Conservation (phyloP, 2,113 vertebrate genomes). For the Coregonus clupeaformis region DNA sequence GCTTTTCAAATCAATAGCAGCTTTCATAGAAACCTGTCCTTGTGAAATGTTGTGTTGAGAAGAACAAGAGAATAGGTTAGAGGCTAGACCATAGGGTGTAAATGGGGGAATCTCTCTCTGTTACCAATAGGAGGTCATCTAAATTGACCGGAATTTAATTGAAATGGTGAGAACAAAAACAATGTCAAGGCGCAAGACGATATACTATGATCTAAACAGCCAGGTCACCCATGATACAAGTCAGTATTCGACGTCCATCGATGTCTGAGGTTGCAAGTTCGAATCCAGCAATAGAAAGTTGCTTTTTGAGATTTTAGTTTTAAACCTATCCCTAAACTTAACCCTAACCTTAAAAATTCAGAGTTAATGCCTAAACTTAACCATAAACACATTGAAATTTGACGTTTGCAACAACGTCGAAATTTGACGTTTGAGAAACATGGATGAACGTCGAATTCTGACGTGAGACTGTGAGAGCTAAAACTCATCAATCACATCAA, state of each 20-base stretch:
- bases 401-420: too few species aligned
- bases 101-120: slow-evolving; percentile 21
- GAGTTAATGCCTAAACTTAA: too few species aligned
- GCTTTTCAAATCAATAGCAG: slow-evolving; percentile 75
- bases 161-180: slow-evolving; percentile 31
- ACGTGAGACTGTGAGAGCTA: slow-evolving; percentile 8
- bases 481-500: slow-evolving; percentile 50
- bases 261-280: too few species aligned
- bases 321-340: too few species aligned
- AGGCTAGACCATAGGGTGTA: slow-evolving; percentile 39
- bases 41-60: slow-evolving; percentile 36
- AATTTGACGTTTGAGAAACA: too few species aligned
- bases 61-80: slow-evolving; percentile 10
- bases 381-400: too few species aligned
- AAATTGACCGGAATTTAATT: slow-evolving; percentile 49
- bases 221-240: too few species aligned
- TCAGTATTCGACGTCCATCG: too few species aligned
- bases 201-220: slow-evolving; percentile 14
- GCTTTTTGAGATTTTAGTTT: too few species aligned
- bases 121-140: slow-evolving; percentile 7
- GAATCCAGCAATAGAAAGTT: too few species aligned
- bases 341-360: too few species aligned
- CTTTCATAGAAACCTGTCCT: slow-evolving; percentile 55
- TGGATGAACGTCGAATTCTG: too few species aligned
- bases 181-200: slow-evolving; percentile 30